These are phyloP conservation scores for Drymonia ruficornis DNA, from an alignment of 2,888 invertebrate species.

Conservation along the genomic window DNA sequence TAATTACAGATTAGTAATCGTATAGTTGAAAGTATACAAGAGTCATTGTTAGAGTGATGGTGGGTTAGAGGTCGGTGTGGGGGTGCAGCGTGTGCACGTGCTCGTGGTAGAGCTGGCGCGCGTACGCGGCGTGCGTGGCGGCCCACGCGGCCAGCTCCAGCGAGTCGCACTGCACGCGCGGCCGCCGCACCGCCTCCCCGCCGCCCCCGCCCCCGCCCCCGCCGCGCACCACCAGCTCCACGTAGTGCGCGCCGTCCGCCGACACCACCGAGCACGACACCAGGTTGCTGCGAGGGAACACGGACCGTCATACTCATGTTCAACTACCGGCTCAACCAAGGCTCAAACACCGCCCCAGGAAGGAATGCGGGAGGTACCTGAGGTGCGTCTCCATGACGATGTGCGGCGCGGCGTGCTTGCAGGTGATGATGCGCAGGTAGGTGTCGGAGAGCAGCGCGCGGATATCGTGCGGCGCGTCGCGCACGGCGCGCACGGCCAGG, in stretches of 20 bases:
- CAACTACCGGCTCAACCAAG: too few species aligned
- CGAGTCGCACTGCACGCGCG: slow-evolving; percentile 91
- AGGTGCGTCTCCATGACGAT: slow-evolving; percentile 86
- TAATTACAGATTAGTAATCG: too few species aligned
- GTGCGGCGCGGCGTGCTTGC: slow-evolving; percentile 79
- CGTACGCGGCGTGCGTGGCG: slow-evolving; percentile 94
- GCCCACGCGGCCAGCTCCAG: slow-evolving; percentile 88
- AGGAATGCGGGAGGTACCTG: slow-evolving; percentile 80
- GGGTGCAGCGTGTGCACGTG: slow-evolving; percentile 88
- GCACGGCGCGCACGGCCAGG: slow-evolving; percentile 92
- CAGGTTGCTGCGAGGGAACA: slow-evolving; percentile 78
- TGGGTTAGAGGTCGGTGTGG: slow-evolving; percentile 48
- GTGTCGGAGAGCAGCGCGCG: slow-evolving; percentile 91
- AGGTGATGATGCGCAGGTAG: slow-evolving; percentile 89
- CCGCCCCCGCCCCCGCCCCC: slow-evolving; percentile 64
- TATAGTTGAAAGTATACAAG: too few species aligned
- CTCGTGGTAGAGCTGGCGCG: slow-evolving; percentile 94
- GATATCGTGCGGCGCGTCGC: slow-evolving; percentile 91
- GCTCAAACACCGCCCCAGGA: too few species aligned
- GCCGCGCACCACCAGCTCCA: slow-evolving; percentile 87
- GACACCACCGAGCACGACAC: slow-evolving; percentile 87
- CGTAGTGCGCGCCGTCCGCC: slow-evolving; percentile 85
- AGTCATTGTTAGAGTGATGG: too few species aligned
- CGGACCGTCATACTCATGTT: too few species aligned
- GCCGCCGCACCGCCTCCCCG: slow-evolving; percentile 84